Conservation (phyloP, 2,797 vertebrate species). For the Cirrhinus mrigala region DNA sequence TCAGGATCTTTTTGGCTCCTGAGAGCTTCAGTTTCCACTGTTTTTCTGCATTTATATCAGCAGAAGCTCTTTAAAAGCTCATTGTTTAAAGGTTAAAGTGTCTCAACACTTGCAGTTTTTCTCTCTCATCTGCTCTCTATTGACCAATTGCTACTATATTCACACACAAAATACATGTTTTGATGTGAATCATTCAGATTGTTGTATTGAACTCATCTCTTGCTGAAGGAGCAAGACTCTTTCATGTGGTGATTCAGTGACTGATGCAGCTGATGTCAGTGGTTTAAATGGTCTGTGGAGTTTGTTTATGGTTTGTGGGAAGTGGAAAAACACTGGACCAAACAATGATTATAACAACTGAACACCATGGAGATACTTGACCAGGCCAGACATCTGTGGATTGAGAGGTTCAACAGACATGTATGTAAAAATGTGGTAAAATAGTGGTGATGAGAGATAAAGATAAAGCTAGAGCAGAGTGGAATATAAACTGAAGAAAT, state of each 20-base stretch:
- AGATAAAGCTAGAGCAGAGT: no score
- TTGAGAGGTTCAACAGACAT: not conserved
- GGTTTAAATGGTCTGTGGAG: not conserved
- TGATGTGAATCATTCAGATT: no score
- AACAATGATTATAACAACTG: not conserved
- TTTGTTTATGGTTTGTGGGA: not conserved
- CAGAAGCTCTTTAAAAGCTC: not conserved
- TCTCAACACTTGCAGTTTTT: not conserved
- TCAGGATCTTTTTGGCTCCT: no score
- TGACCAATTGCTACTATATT: no score
- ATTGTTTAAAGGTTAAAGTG: not conserved
- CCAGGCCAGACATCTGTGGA: not conserved
- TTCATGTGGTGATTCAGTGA: not conserved
- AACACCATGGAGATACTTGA: not conserved
- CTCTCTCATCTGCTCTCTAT: not conserved
- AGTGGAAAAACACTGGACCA: not conserved
- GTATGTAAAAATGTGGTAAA: not conserved
- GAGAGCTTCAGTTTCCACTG: no score
- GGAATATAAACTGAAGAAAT: not conserved
- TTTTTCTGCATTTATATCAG: no score
- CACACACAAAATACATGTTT: no score
- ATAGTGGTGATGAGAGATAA: not conserved
- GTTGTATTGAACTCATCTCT: no score
- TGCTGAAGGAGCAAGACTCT: no score
- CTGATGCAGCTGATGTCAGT: not conserved